Evolutionary conservation across 2,888 invertebrate genomes (phyloP).

Genomic region (Microctonus brassicae): DNA sequence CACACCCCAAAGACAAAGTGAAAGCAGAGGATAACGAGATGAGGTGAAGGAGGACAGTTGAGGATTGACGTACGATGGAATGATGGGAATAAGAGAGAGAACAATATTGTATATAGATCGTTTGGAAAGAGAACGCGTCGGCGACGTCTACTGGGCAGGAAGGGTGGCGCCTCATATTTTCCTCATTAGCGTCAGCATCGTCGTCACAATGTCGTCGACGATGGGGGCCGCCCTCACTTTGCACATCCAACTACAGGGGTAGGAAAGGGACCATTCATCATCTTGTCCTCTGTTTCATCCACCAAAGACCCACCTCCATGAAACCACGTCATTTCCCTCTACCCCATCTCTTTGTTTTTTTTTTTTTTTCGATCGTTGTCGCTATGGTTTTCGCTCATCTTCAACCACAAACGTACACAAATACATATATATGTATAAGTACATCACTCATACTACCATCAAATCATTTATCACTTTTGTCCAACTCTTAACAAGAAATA

Average conservation of each 20-base stretch:
- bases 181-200: slow-evolving; percentile 69
- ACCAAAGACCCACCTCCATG: slow-evolving; percentile 49
- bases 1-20: slow-evolving; percentile 24
- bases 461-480: slow-evolving; percentile 30
- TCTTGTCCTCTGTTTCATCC: slow-evolving; percentile 60
- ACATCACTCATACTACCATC: slow-evolving; percentile 12
- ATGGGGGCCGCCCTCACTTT: slow-evolving; percentile 63
- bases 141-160: slow-evolving; percentile 41
- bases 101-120: slow-evolving; percentile 32
- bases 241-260: slow-evolving; percentile 52
- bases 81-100: slow-evolving; percentile 14
- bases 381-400: slow-evolving; percentile 27
- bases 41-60: slow-evolving; percentile 31
- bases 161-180: slow-evolving; percentile 69
- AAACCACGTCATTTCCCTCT: slow-evolving; percentile 40
- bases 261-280: slow-evolving; percentile 65
- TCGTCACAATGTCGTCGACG: slow-evolving; percentile 57
- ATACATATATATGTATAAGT: not conserved
- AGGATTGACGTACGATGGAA: slow-evolving; percentile 31
- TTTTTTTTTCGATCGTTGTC: slow-evolving; percentile 28
- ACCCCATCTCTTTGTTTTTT: slow-evolving; percentile 36
- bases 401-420: slow-evolving; percentile 1
- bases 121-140: slow-evolving; percentile 29
- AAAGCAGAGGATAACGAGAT: slow-evolving; percentile 14
- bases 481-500: slow-evolving; percentile 10